Evolutionary conservation across 1,140 invertebrate species (phyloP), one percentile per base, ranked within the genome.

Genomic region (Bilobella aurantiaca): DNA sequence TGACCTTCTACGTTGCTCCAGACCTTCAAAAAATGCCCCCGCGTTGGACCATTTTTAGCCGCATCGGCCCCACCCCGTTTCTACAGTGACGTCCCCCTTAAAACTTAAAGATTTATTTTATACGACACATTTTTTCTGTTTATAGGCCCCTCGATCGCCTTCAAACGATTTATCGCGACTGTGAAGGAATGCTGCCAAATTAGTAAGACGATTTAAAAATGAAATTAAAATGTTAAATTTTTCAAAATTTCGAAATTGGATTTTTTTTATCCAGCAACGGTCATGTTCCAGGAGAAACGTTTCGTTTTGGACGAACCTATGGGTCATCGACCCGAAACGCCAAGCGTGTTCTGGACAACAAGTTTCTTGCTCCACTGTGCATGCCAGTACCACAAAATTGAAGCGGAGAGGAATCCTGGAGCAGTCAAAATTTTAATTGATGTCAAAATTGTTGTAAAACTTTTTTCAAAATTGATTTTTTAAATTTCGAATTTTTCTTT

Each of bases 161-260:
- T 30, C 67, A 69, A 28, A 46, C 42, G 30, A 46, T 73, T 14
- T 73, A 73, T 62, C 49, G 56, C 18, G 58, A 63, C 23, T 71
- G 69, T 63, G 71, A 73, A 59, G 71, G 71, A 32, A 49, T 71
- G 60, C 47, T 66, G 21, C 71, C 71, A 34, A 69, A 59, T 27
- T 73, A 73, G 49, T 53, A 23, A 53, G 49, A n/a, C n/a, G n/a
- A n/a, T n/a, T n/a, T 28, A 21, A 32, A 62, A 42, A 42, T 18
- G 8, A 42, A 8, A 18, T 42, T 18, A 12, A 42, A 23, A 14
- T 53, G 49, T 23, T 23, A 16, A 8, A 53, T 53, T 53, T 53
- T 23, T 14, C 12, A 16, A 53, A 23, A 12, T 53, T 23, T 18
- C 8, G 8, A 53, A 53, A 14, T 53, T 12, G 49, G n/a, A n/a